phyloP scores from a whole-genome alignment of 2,888 invertebrate species.

The Mesodorylaimus sp. region DNA sequence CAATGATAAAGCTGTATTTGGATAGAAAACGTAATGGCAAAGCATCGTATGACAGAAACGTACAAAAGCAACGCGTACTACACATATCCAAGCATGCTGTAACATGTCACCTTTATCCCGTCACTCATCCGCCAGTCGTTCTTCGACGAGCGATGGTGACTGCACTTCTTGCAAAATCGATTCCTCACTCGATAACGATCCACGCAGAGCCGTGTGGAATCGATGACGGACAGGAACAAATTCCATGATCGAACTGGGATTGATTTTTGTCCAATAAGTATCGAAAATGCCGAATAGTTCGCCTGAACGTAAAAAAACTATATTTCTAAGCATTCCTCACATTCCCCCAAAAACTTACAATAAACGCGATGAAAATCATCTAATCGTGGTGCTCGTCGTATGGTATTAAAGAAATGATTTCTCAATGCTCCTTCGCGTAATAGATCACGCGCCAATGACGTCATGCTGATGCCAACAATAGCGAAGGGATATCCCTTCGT shows the following conservation, averaged over 20 bases:
- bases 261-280: slow-evolving; percentile 73
- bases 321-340: neutral
- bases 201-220: too few relatives aligned
- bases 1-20: too few relatives aligned
- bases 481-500: slow-evolving; percentile 37
- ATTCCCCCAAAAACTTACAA: slow-evolving; percentile 38
- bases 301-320: slow-evolving; percentile 27
- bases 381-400: slow-evolving; percentile 29
- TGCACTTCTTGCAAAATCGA: too few relatives aligned
- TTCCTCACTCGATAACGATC: too few relatives aligned
- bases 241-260: slow-evolving; percentile 85
- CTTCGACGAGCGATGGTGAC: too few relatives aligned
- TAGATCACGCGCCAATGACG: slow-evolving; percentile 66
- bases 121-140: too few relatives aligned
- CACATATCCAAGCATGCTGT: too few relatives aligned
- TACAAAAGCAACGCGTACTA: too few relatives aligned
- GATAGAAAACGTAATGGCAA: too few relatives aligned
- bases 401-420: slow-evolving; percentile 71
- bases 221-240: slow-evolving; percentile 67
- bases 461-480: slow-evolving; percentile 68
- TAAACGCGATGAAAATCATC: slow-evolving; percentile 73
- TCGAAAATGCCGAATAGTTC: slow-evolving; percentile 85
- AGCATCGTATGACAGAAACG: too few relatives aligned
- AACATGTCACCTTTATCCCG: too few relatives aligned
- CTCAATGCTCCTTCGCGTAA: slow-evolving; percentile 61